Base-by-base conservation (phyloP, 1,140 invertebrate genomes). In the Leptonema lineaticorne region DNA sequence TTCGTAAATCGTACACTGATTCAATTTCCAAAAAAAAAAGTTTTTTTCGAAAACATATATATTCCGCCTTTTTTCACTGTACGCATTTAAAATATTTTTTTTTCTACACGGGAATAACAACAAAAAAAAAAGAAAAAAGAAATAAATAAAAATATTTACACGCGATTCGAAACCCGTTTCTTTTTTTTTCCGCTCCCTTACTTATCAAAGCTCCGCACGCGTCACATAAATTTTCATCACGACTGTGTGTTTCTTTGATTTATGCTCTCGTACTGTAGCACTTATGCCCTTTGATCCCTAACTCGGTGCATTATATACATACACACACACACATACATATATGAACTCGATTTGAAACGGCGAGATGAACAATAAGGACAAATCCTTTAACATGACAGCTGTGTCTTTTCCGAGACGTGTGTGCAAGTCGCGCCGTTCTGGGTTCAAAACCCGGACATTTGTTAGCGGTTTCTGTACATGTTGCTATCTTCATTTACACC, bases 151-250 rank as follows among this genome's bases (percentile, higher is more conserved):
- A n/a, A n/a, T n/a, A n/a, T n/a, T n/a, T n/a, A n/a, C n/a, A n/a
- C n/a, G n/a, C n/a, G n/a, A n/a, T n/a, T n/a, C n/a, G n/a, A n/a
- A n/a, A n/a, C n/a, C n/a, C n/a, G n/a, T n/a, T n/a, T n/a, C n/a
- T n/a, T n/a, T n/a, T n/a, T n/a, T n/a, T n/a, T n/a, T n/a, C n/a
- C 24, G 20, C 27, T 26, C 27, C 27, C 20, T 24, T 53, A 53
- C 27, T 53, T 53, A 53, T 53, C 50, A 53, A 53, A 20, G 8
- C 50, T 8, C n/a, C 24, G n/a, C 37, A 41, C 24, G 1, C 50
- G 3, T 14, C 50, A 53, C 50, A 53, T 53, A 53, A 53, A 53
- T 53, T 53, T 53, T 53, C 50, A 53, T 53, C 20, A 53, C 4
- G 20, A 53, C 20, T 7, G 22, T 53, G 50, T 53, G 27, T 53